These are phyloP conservation scores for Drosophila anomalata DNA, from an alignment of 2,888 invertebrate species.

Conservation along the genomic window DNA sequence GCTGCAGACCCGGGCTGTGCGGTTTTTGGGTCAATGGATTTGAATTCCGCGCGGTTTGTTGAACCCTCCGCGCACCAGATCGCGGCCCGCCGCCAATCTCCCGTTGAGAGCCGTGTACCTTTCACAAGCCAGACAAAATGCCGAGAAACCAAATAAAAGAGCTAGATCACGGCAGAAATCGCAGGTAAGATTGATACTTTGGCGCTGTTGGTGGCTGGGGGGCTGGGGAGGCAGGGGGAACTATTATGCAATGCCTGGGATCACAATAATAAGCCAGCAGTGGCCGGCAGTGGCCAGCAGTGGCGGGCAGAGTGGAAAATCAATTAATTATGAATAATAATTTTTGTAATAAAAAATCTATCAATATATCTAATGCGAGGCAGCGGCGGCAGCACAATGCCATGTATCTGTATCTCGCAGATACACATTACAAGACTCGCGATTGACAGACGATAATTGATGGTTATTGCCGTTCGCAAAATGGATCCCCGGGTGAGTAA, in stretches of 20 bases:
- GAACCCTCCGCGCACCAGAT: slow-evolving; percentile 54
- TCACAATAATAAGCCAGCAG: slow-evolving; percentile 32
- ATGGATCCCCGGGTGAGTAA: slow-evolving; percentile 41
- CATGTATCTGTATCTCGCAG: slow-evolving; percentile 48
- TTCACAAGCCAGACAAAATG: slow-evolving; percentile 48
- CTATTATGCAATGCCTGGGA: slow-evolving; percentile 19
- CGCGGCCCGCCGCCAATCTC: slow-evolving; percentile 41
- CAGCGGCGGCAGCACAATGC: slow-evolving; percentile 43
- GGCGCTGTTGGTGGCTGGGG: slow-evolving; percentile 31
- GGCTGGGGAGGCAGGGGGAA: not conserved
- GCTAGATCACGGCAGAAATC: slow-evolving; percentile 14
- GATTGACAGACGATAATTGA: slow-evolving; percentile 66
- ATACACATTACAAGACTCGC: slow-evolving; percentile 58
- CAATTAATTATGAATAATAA: slow-evolving; percentile 67
- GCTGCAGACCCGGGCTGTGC: slow-evolving; percentile 36
- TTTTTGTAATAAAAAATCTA: slow-evolving; percentile 61
- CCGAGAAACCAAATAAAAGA: slow-evolving; percentile 22
- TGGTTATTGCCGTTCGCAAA: slow-evolving; percentile 52
- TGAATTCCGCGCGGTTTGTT: slow-evolving; percentile 71
- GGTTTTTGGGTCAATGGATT: slow-evolving; percentile 74
- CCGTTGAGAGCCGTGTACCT: slow-evolving; percentile 53
- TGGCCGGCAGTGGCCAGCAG: slow-evolving; percentile 8
- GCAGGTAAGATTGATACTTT: slow-evolving; percentile 20
- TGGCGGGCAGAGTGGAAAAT: slow-evolving; percentile 23
- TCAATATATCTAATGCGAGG: slow-evolving; percentile 39